These are phyloP conservation scores for Drosophila mojavensis DNA, from an alignment of 1,140 invertebrate genomes.

Conservation along the genomic window DNA sequence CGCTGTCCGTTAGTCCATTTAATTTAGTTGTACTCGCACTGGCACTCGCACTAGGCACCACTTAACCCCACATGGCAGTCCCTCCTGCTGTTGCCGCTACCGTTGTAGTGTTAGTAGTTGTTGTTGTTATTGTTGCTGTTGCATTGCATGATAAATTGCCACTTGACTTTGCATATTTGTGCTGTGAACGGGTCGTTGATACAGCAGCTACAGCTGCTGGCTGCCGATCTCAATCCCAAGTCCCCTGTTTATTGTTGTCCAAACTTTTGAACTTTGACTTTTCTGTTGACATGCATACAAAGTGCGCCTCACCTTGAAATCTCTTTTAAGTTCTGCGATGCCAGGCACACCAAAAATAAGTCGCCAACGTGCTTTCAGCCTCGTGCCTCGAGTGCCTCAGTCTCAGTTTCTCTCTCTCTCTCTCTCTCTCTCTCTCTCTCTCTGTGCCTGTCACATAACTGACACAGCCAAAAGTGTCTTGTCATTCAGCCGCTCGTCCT, in stretches of 20 bases:
- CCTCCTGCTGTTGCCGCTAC: background rate
- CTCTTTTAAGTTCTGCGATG: conserved; percentile 65
- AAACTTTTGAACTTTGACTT: conserved; percentile 76
- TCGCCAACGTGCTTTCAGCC: conserved; percentile 19
- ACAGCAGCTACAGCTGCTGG: conserved; percentile 10
- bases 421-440: too few species aligned
- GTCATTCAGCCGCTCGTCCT: conserved; percentile 37
- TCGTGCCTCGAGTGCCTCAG: conserved; percentile 18
- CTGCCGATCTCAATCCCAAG: conserved; percentile 18
- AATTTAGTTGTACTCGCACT: conserved; percentile 57
- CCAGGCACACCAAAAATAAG: conserved; percentile 29
- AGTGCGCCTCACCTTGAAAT: conserved; percentile 67
- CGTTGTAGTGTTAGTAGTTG: too few species aligned
- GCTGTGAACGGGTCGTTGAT: conserved; percentile 46
- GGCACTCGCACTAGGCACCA: conserved; percentile 43
- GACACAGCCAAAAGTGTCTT: conserved; percentile 75
- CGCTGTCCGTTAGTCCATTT: conserved; percentile 50
- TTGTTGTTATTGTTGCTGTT: conserved; percentile 13
- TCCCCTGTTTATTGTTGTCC: conserved; percentile 52
- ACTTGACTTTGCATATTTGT: conserved; percentile 80
- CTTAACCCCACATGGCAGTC: conserved; percentile 63
- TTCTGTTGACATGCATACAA: conserved; percentile 1
- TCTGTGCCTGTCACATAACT: conserved; percentile 48
- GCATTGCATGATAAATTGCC: conserved; percentile 75
- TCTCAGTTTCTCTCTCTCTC: background rate